These are phyloP conservation scores for Plusia festucae DNA, from an alignment of 2,888 invertebrate species.

Conservation along the genomic window DNA sequence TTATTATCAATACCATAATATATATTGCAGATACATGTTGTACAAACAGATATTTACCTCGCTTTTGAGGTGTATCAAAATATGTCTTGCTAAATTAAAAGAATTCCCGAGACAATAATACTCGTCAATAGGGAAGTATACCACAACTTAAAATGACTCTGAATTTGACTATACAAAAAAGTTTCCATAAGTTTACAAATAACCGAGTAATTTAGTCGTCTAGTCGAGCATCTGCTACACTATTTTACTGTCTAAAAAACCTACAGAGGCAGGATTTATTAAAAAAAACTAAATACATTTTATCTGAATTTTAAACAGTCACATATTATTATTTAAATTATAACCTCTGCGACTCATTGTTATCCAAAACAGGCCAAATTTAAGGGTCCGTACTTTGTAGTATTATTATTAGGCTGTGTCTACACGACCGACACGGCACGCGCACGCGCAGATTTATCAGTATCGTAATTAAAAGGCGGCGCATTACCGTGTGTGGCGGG, in stretches of 20 bases:
- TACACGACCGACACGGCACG: constrained; percentile 78
- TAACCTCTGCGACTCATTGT: constrained; percentile 31
- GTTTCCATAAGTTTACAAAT: no score
- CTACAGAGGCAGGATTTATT: background rate
- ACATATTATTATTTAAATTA: constrained; percentile 32
- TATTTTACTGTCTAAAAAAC: background rate
- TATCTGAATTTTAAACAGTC: background rate
- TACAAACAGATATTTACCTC: no score
- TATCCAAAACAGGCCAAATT: constrained; percentile 31
- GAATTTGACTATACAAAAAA: no score
- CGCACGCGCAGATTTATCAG: constrained; percentile 88
- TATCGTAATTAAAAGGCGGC: constrained; percentile 86
- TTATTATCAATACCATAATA: no score
- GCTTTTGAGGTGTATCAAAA: no score
- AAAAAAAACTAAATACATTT: background rate
- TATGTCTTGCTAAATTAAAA: no score
- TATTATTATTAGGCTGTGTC: constrained; percentile 73
- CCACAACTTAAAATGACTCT: no score
- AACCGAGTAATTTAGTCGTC: no score
- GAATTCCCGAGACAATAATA: no score
- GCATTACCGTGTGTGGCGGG: constrained; percentile 84
- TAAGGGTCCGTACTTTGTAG: constrained; percentile 46
- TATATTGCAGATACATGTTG: no score
- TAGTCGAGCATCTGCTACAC: background rate
- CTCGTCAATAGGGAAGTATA: no score